phyloP scores from a whole-genome alignment of 2,797 vertebrate genomes.

The Girardinus metallicus region DNA sequence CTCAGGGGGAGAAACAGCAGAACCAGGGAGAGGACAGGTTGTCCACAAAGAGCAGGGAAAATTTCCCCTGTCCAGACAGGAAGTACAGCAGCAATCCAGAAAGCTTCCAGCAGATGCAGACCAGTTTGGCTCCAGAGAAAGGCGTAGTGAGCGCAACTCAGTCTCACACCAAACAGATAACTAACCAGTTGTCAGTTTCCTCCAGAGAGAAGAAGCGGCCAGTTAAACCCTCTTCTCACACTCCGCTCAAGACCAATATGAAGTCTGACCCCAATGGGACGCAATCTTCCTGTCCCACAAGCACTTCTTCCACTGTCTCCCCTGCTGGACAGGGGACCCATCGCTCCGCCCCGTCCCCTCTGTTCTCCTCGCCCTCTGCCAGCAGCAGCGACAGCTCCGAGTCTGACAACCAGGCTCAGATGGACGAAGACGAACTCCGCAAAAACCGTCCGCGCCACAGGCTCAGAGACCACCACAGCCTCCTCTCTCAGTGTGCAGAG shows the following conservation, averaged over 20 bases:
- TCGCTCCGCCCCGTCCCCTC: conserved; percentile 60
- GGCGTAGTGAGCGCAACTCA: conserved; percentile 64
- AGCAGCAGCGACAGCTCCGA: conserved; percentile 84
- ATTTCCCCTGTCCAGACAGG: conserved; percentile 70
- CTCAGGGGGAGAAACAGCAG: conserved; percentile 74
- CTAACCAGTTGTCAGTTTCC: conserved; percentile 76
- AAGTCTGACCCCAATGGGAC: conserved; percentile 88
- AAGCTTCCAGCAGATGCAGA: conserved; percentile 69
- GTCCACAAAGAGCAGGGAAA: conserved; percentile 81
- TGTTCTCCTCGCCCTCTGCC: conserved; percentile 79
- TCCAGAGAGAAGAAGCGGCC: conserved; percentile 85
- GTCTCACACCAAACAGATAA: conserved; percentile 75
- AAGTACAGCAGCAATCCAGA: conserved; percentile 77
- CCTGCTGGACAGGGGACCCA: conserved; percentile 69
- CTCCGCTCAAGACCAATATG: conserved; percentile 64
- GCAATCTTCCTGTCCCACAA: conserved; percentile 69
- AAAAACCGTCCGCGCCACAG: conserved; percentile 57
- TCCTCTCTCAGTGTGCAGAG: conserved; percentile 61
- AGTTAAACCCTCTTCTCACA: conserved; percentile 82
- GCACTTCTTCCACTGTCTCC: conserved; percentile 68
- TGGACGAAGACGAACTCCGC: conserved; percentile 69
- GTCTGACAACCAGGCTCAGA: conserved; percentile 77
- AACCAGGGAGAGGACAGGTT: conserved; percentile 78
- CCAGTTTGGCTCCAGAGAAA: conserved; percentile 71
- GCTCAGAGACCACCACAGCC: conserved; percentile 55